Conservation (phyloP, 2,888 invertebrate species). For the Drosophila nr. perissopoda region DNA sequence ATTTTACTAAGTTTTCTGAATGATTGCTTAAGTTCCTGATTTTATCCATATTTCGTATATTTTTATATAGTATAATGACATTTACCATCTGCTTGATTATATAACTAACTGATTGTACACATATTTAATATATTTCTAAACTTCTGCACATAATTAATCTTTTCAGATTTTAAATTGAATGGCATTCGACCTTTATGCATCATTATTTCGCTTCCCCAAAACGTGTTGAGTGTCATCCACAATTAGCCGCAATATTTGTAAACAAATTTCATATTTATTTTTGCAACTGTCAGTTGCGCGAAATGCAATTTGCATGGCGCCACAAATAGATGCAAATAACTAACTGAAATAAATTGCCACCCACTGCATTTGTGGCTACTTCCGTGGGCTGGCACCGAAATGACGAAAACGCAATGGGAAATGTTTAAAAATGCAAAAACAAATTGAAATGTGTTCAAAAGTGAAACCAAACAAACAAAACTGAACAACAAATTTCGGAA, state of each 20-base stretch:
- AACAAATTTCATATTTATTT: slow-evolving; percentile 33
- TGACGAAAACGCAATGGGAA: slow-evolving; percentile 25
- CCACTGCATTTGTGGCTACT: slow-evolving; percentile 61
- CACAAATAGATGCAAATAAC: slow-evolving; percentile 49
- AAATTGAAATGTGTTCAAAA: slow-evolving; percentile 4
- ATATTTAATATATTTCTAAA: neutral
- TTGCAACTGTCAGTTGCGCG: slow-evolving; percentile 66
- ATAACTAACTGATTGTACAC: neutral
- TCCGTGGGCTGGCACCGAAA: slow-evolving; percentile 61
- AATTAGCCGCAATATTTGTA: slow-evolving; percentile 26
- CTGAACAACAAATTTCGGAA: neutral
- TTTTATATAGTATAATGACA: neutral
- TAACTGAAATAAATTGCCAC: slow-evolving; percentile 41
- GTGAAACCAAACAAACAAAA: neutral
- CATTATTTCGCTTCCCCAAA: slow-evolving; percentile 12
- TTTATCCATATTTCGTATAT: neutral
- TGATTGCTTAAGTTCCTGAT: neutral
- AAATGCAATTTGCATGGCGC: slow-evolving; percentile 50
- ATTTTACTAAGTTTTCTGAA: neutral
- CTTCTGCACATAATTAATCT: neutral
- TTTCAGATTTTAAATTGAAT: neutral
- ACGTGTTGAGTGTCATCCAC: neutral
- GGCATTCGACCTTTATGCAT: neutral
- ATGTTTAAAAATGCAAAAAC: slow-evolving; percentile 14
- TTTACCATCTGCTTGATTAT: neutral